Percentiles rank a stretch among this genome's conserved stretches.
Evolutionary conservation across 2,888 invertebrate species (phyloP).

Genomic region (Hirtodrosophila alboralis): DNA sequence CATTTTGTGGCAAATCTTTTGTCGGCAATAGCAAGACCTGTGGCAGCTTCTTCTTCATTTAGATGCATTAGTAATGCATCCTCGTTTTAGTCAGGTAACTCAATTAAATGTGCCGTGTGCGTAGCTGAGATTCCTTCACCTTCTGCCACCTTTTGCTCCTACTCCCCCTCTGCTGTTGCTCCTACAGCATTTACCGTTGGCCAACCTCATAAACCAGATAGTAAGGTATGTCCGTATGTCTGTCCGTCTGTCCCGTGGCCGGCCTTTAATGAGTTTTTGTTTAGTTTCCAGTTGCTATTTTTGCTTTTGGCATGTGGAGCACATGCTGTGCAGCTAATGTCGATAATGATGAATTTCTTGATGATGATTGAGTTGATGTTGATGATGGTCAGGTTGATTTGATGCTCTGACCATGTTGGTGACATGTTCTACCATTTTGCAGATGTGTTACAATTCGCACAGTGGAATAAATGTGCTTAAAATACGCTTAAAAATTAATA

Average conservation of each 20-base stretch:
- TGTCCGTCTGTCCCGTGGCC: not conserved
- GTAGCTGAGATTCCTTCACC: constrained; percentile 27
- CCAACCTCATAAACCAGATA: constrained; percentile 66
- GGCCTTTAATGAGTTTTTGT: constrained; percentile 49
- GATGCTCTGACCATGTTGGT: constrained; percentile 18
- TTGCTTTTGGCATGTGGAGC: constrained; percentile 28
- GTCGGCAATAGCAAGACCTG: not conserved
- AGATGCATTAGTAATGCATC: constrained; percentile 26
- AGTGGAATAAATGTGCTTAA: constrained; percentile 11
- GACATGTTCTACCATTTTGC: constrained; percentile 26
- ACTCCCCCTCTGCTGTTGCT: not conserved
- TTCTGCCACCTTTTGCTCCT: too few species aligned
- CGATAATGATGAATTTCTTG: not conserved
- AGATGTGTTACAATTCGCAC: constrained; percentile 12
- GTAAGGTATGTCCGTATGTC: constrained; percentile 28
- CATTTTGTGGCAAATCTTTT: constrained; percentile 2
- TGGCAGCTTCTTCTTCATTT: not conserved
- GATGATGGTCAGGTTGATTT: constrained; percentile 30
- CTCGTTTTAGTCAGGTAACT: constrained; percentile 26
- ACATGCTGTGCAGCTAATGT: constrained; percentile 26
- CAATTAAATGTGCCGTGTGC: constrained; percentile 46
- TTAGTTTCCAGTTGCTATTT: constrained; percentile 15
- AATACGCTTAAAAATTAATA: too few species aligned
- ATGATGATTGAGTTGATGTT: constrained; percentile 14
- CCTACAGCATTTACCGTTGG: constrained; percentile 59